Evolutionary conservation across 2,797 vertebrate species (phyloP).

Genomic region (Arnoldichthys spilopterus): DNA sequence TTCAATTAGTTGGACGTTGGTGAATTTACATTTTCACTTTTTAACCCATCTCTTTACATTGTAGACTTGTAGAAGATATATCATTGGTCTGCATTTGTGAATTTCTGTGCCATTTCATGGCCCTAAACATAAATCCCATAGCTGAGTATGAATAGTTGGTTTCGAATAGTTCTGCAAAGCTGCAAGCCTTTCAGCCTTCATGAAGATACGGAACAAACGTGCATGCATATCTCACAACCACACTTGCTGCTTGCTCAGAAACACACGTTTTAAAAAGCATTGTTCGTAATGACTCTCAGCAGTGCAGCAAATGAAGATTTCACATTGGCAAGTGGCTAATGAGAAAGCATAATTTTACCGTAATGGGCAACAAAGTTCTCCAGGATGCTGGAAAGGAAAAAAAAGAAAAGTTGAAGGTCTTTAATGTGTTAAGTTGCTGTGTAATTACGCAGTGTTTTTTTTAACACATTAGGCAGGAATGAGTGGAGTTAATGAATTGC

Average conservation of each 20-base stretch:
- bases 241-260: constrained; percentile 29
- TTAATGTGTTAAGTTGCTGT: constrained; percentile 73
- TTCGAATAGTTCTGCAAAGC: not conserved
- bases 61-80: not conserved
- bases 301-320: constrained; percentile 66
- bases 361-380: constrained; percentile 69
- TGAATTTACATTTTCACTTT: not conserved
- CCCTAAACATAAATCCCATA: not conserved
- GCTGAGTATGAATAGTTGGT: not conserved
- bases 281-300: constrained; percentile 69
- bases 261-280: constrained; percentile 49
- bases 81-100: not conserved
- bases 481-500: constrained; percentile 82
- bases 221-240: constrained; percentile 17
- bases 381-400: constrained; percentile 59
- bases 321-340: constrained; percentile 63
- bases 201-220: not conserved
- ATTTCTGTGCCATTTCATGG: not conserved
- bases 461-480: constrained; percentile 73
- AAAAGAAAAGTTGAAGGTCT: constrained; percentile 67
- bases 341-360: constrained; percentile 71
- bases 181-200: not conserved
- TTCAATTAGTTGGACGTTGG: too few species aligned
- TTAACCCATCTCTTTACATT: not conserved
- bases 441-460: constrained; percentile 72